Percentiles rank a stretch among this genome's conserved stretches.
Conservation (phyloP, 2,888 invertebrate genomes). For the Stegophylla sp. region DNA sequence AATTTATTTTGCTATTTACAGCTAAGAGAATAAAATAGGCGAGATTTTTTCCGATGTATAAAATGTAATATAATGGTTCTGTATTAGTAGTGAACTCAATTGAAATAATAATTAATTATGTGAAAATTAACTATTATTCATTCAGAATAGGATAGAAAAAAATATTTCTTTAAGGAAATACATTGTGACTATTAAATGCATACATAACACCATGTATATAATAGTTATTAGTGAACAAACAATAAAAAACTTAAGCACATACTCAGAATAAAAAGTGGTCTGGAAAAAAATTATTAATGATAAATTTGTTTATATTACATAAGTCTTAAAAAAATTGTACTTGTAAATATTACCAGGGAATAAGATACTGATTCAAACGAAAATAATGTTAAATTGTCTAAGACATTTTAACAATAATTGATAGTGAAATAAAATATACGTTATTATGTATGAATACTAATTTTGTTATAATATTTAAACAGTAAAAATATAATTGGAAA, state of each 20-base stretch:
- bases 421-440: conserved; percentile 6
- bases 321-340: neutral
- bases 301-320: neutral
- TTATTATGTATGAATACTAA: conserved; percentile 18
- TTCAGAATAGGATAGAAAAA: conserved; percentile 12
- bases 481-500: conserved; percentile 28
- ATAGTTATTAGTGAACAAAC: conserved; percentile 2
- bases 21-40: neutral
- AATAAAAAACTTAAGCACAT: neutral
- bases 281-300: conserved; percentile 8
- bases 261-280: conserved; percentile 14
- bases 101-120: conserved; percentile 1
- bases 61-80: neutral
- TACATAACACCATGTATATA: neutral
- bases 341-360: neutral
- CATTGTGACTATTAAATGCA: neutral
- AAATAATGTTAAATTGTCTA: neutral
- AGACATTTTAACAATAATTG: neutral
- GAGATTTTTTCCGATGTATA: neutral
- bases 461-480: conserved; percentile 37
- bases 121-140: neutral
- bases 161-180: neutral
- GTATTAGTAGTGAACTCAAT: neutral
- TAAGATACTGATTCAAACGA: conserved; percentile 16
- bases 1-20: neutral